phyloP scores from a whole-genome alignment of 2,113 vertebrate genomes.

The Colistium nudipinnis region DNA sequence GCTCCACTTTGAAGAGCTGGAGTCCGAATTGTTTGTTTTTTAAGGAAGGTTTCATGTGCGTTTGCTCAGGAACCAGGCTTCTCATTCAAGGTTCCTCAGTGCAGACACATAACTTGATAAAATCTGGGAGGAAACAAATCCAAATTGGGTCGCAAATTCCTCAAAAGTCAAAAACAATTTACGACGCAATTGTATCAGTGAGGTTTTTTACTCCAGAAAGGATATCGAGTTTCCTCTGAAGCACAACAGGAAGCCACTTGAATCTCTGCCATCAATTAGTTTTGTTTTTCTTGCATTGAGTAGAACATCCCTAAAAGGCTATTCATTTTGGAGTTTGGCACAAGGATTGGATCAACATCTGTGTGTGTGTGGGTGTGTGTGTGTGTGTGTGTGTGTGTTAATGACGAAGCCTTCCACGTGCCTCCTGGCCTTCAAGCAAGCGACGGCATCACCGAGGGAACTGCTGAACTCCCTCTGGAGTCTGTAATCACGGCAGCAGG shows the following conservation, averaged over 20 bases:
- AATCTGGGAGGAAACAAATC: no score
- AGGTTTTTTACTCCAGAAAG: not conserved
- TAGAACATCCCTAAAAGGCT: slow-evolving; percentile 13
- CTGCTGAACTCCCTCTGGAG: no score
- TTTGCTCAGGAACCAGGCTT: not conserved
- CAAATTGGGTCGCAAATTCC: no score
- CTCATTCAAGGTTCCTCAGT: no score
- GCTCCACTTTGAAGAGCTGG: not conserved
- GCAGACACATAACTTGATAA: no score
- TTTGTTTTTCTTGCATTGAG: slow-evolving; percentile 7
- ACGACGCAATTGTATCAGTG: not conserved
- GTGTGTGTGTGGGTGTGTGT: slow-evolving; percentile 10
- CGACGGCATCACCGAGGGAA: slow-evolving; percentile 17
- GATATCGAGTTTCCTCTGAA: slow-evolving; percentile 6
- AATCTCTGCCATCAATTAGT: not conserved
- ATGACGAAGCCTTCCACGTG: not conserved
- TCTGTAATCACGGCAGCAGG: no score
- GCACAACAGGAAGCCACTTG: slow-evolving; percentile 14
- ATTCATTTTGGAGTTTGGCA: not conserved
- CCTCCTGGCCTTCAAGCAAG: slow-evolving; percentile 15
- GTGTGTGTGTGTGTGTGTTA: not conserved
- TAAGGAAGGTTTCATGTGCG: no score
- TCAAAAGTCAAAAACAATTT: not conserved
- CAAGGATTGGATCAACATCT: slow-evolving; percentile 23
- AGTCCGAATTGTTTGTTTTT: no score